phyloP scores from a whole-genome alignment of 2,888 invertebrate species.

The Lacanobia wlatinum region DNA sequence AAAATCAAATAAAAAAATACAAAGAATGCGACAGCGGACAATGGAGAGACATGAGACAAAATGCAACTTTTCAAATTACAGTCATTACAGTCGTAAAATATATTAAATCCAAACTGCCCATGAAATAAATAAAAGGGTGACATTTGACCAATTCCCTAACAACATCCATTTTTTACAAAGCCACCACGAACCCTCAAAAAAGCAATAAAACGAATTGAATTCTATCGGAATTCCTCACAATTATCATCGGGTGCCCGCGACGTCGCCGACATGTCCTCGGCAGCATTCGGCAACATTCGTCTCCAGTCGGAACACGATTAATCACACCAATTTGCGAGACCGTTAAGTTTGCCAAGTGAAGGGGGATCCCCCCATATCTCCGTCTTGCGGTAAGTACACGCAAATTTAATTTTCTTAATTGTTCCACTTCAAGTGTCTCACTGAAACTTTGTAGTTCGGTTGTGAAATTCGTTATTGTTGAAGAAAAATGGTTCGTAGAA shows the following conservation, averaged over 20 bases:
- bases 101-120: neutral
- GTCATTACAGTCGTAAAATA: neutral
- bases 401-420: conserved; percentile 58
- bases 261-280: conserved; percentile 34
- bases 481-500: conserved; percentile 16
- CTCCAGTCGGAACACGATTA: conserved; percentile 59
- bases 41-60: neutral
- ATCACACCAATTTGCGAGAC: conserved; percentile 64
- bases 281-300: conserved; percentile 47
- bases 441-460: conserved; percentile 23
- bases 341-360: conserved; percentile 48
- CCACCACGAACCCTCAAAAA: conserved; percentile 4
- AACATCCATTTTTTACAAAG: conserved; percentile 5
- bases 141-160: neutral
- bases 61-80: neutral
- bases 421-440: conserved; percentile 33
- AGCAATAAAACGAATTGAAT: conserved; percentile 30
- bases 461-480: conserved; percentile 17
- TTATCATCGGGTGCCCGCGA: conserved; percentile 19
- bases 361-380: conserved; percentile 1
- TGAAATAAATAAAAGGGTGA: conserved; percentile 19
- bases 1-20: neutral
- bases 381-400: conserved; percentile 37
- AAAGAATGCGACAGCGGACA: neutral
- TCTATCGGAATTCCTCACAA: conserved; percentile 15